These are phyloP conservation scores for Caenorhabditis sp. DNA, from an alignment of 2,888 invertebrate genomes.

Conservation along the genomic window DNA sequence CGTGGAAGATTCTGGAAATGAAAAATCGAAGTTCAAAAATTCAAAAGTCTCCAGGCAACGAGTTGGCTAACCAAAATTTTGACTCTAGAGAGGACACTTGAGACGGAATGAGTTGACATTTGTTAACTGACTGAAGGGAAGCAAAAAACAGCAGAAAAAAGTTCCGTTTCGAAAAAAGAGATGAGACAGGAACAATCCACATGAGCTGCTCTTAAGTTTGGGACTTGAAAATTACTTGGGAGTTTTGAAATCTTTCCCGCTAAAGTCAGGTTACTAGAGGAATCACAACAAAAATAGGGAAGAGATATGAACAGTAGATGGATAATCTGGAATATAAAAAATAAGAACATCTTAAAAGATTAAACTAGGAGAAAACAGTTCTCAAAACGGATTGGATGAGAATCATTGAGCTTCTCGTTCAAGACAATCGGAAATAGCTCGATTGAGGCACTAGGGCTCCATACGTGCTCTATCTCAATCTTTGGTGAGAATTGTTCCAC, in stretches of 20 bases:
- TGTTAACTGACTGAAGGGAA: conserved; percentile 26
- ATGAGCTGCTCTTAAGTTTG: not conserved
- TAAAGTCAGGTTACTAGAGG: conserved; percentile 29
- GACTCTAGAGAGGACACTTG: conserved; percentile 47
- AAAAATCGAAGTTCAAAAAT: conserved; percentile 9
- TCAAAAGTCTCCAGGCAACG: conserved; percentile 8
- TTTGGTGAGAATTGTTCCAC: no score
- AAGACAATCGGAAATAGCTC: no score
- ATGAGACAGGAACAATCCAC: not conserved
- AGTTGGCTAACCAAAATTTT: conserved; percentile 6
- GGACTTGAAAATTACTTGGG: conserved; percentile 18
- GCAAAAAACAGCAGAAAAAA: conserved; percentile 6
- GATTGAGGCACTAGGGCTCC: no score
- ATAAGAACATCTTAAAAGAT: conserved; percentile 16
- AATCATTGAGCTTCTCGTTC: no score
- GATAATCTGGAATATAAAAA: conserved; percentile 36
- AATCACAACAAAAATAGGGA: not conserved
- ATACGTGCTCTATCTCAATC: no score
- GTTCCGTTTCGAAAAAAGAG: conserved; percentile 34
- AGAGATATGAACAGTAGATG: no score
- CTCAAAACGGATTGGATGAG: not conserved
- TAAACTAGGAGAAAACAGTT: not conserved
- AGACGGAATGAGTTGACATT: conserved; percentile 53
- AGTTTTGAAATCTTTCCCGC: not conserved
- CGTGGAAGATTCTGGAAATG: conserved; percentile 57